Conservation (phyloP, 1,140 invertebrate genomes). For the Zaprionus gabonicus region DNA sequence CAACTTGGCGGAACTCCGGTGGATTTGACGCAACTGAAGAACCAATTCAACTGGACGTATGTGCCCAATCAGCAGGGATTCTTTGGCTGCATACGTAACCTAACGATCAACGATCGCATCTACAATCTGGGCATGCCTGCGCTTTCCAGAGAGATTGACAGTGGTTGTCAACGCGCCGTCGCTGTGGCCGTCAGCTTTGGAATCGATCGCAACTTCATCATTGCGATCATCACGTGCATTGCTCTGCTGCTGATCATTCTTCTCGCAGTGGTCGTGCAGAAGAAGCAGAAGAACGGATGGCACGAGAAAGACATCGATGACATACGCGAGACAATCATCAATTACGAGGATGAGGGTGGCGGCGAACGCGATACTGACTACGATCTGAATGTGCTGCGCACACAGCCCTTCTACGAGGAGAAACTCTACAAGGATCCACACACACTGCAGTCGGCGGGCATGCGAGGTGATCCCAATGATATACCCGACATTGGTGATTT, state of each 20-base stretch:
- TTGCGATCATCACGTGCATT: slow-evolving; percentile 93
- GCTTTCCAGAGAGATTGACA: slow-evolving; percentile 88
- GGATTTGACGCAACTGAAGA: slow-evolving; percentile 87
- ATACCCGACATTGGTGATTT: slow-evolving; percentile 96
- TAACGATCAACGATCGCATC: slow-evolving; percentile 91
- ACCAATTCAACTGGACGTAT: slow-evolving; percentile 87
- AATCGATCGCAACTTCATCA: slow-evolving; percentile 92
- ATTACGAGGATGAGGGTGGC: slow-evolving; percentile 98
- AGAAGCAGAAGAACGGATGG: slow-evolving; percentile 92
- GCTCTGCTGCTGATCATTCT: slow-evolving; percentile 92
- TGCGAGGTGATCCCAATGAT: slow-evolving; percentile 75
- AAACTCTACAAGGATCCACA: slow-evolving; percentile 82
- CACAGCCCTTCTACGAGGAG: slow-evolving; percentile 82
- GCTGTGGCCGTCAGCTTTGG: slow-evolving; percentile 91
- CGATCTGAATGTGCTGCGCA: slow-evolving; percentile 94
- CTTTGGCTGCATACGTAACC: slow-evolving; percentile 93
- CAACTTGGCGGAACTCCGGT: slow-evolving; percentile 93
- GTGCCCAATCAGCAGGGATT: slow-evolving; percentile 89
- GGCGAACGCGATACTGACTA: slow-evolving; percentile 97
- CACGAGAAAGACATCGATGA: slow-evolving; percentile 97
- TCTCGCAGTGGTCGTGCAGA: slow-evolving; percentile 94
- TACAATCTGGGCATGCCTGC: slow-evolving; percentile 92
- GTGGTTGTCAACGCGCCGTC: slow-evolving; percentile 89
- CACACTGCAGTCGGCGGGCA: slow-evolving; percentile 54
- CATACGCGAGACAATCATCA: slow-evolving; percentile 98